Conservation (phyloP, 2,113 vertebrate species). For the human (Homo sapiens) region DNA sequence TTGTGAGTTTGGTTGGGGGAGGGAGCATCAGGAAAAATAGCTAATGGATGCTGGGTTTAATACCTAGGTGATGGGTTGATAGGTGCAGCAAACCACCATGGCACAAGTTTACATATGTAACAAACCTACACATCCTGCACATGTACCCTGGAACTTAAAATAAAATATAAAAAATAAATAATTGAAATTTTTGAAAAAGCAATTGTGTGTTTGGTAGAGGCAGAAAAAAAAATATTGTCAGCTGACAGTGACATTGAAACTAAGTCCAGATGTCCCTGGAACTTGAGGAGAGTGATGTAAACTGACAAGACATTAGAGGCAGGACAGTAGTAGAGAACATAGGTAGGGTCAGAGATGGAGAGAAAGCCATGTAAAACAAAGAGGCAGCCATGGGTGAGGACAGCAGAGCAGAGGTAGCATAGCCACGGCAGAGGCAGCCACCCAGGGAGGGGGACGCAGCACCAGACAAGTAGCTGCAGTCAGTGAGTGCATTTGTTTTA, state of each 20-base stretch:
- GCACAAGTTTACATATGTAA: no score
- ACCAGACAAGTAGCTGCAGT: no score
- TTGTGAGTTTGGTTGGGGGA: not conserved
- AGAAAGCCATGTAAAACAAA: not conserved
- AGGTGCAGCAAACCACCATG: no score
- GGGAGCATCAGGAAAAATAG: no score
- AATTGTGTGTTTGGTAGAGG: not conserved
- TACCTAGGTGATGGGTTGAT: no score
- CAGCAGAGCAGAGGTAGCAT: not conserved
- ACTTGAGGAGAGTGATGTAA: not conserved
- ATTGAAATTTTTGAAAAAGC: not conserved
- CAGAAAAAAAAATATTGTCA: not conserved
- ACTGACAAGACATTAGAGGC: not conserved
- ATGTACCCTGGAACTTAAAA: no score
- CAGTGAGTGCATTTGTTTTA: not conserved
- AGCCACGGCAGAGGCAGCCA: accelerated
- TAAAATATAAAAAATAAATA: no score
- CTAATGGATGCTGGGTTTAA: no score
- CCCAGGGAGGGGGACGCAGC: not conserved
- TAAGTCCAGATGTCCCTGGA: not conserved
- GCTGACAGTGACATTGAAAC: not conserved
- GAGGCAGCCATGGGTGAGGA: no score
- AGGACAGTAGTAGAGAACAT: no score
- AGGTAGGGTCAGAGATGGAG: not conserved
- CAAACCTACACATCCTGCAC: no score